Evolutionary conservation across 92 coral and sea anemone genomes (phyloP).

Genomic region (Porites evermanni): DNA sequence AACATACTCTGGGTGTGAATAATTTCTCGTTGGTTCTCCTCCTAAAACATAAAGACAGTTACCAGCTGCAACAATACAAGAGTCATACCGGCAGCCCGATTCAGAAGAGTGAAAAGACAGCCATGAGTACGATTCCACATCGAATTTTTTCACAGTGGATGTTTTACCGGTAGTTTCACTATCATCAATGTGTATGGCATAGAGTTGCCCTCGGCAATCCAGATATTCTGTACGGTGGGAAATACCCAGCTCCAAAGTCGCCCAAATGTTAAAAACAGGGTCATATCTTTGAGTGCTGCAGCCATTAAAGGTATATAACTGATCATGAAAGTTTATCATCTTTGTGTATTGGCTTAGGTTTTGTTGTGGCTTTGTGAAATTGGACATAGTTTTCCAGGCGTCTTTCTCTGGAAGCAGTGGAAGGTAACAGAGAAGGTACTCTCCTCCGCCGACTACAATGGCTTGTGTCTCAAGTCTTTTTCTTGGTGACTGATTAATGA

Average conservation of each 20-base stretch:
- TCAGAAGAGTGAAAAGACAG: neutral
- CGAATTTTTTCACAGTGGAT: neutral
- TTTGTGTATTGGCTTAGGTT: neutral
- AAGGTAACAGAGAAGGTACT: slow-evolving; percentile 19
- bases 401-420: slow-evolving; percentile 5
- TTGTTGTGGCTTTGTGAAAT: neutral
- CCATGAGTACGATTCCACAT: neutral
- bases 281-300: neutral
- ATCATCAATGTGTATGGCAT: neutral
- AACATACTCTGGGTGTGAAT: neutral
- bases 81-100: neutral
- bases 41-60: slow-evolving; percentile 25
- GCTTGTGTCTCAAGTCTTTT: neutral
- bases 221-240: neutral
- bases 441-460: slow-evolving; percentile 27
- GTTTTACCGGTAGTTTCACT: too few species aligned
- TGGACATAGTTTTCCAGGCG: slow-evolving; percentile 17
- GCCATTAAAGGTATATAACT: neutral
- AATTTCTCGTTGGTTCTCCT: neutral
- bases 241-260: neutral
- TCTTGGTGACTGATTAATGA: neutral
- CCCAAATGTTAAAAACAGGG: slow-evolving; percentile 15
- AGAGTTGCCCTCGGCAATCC: slow-evolving; percentile 1
- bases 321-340: neutral
- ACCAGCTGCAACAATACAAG: slow-evolving; percentile 16